phyloP scores from a whole-genome alignment of 2,113 vertebrate species.

The Brachyhypopomus occidentalis region DNA sequence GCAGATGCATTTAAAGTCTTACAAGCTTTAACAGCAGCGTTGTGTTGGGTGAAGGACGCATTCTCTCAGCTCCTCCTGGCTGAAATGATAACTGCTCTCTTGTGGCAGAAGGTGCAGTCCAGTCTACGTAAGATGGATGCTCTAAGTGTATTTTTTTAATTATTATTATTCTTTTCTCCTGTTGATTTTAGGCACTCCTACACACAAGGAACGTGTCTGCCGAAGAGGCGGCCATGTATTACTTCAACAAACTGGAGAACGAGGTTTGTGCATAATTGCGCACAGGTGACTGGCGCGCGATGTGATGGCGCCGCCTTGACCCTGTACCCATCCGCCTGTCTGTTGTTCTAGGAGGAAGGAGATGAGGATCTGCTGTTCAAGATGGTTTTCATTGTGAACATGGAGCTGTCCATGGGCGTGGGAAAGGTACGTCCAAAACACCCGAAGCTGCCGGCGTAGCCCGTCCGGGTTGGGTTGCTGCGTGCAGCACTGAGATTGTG shows the following conservation, averaged over 20 bases:
- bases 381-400: constrained; percentile 86
- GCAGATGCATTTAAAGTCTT: not conserved
- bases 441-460: not conserved
- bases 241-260: constrained; percentile 83
- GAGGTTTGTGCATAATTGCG: constrained; percentile 71
- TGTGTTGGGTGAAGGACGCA: too few relatives aligned
- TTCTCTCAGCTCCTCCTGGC: too few relatives aligned
- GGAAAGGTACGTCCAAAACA: constrained; percentile 72
- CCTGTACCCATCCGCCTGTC: constrained; percentile 58
- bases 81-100: not conserved
- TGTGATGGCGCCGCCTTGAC: constrained; percentile 55
- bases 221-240: constrained; percentile 83
- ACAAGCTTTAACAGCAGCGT: not conserved
- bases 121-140: not conserved
- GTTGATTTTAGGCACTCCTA: constrained; percentile 72
- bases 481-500: not conserved
- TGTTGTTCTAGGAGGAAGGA: constrained; percentile 65
- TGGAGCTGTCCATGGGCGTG: constrained; percentile 81
- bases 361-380: constrained; percentile 77
- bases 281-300: constrained; percentile 64
- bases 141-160: not conserved
- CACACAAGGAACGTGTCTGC: constrained; percentile 81
- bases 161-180: constrained; percentile 1
- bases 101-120: not conserved
- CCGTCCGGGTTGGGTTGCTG: not conserved